Base-by-base conservation (phyloP, 2,888 invertebrate genomes). In the Spodoptera picta region DNA sequence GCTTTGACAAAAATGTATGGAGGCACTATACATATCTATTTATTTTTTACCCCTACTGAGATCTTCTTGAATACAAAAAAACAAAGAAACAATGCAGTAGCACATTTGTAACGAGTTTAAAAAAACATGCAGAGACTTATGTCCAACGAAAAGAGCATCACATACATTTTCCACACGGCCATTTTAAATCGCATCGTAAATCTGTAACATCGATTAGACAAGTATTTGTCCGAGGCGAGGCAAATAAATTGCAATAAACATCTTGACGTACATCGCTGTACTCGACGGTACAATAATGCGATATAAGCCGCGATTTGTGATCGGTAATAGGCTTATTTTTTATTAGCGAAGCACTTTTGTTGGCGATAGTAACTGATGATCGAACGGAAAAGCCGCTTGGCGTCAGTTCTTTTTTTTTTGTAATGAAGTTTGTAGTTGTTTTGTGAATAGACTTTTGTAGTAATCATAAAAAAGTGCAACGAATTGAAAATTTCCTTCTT, bases 201-300 rank as follows among this genome's bases (percentile, higher is more conserved):
- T 89, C 86, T 86, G 78, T 79, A 81, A 84, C 77, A 82, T 85
- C 87, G 86, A 89, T 89, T 86, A 88, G 82, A 81, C 80, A 80
- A 85, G 78, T 82, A 84, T 84, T 86, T 84, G 83, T 83, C 72
- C 75, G 76, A 63, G 50, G 61, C 71, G 73, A 83, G 83, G 80
- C 79, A 83, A 88, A 77, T 89, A 88, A 89, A 89, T 89, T 85
- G 87, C 86, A 83, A 87, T 86, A 84, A 86, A 86, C 81, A 84
- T 73, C 64, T 77, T 70, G 53, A 70, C 75, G 54, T 69, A 44
- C 63, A 23, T 9, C 45, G 42, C 4, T 69, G 53, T 57, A 45
- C 72, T 67, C 60, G 59, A 60, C 63, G 50, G 64, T 66, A 64
- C 61, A 69, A 60, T 71, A 76, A 72, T 64, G 76, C 65, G 73